Base-by-base conservation (phyloP, 37 sponge, comb jelly and placozoan genomes). In the Ephydatia muelleri region DNA sequence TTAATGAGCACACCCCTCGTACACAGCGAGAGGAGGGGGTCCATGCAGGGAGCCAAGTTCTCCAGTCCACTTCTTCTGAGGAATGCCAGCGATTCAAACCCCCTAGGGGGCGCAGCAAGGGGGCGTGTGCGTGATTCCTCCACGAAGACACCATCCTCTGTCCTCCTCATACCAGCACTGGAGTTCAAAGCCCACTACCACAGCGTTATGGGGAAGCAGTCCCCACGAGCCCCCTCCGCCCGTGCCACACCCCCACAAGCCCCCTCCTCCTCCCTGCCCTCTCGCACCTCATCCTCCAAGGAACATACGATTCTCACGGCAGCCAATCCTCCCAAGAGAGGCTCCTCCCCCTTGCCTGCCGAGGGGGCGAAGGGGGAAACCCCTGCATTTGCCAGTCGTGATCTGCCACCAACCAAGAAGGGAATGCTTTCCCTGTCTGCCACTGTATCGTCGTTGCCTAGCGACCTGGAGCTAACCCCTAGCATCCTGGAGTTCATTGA, bases 401-500 rank as follows among this genome's bases (percentile, higher is more conserved):
- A 47, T 12, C 21, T 6, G 29, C 80, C 38, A 12, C 89, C 88
- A 38, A 43, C 64, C 23, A 84, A 89, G 77, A 80, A 76, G 71
- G 94, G 94, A 6, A 66, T 82, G 4, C 85, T 93, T 37, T 88
- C 85, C 2, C 2, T 93, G 1, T 87, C 90, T 29, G 82, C 80
- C n/a, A 69, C 77, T 30, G 79, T 93, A 36, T 74, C 75, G 31
- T 90, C 97, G 28, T 70, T 94, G 3, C 92, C 92, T 19, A 85
- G 85, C 65, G 91, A 92, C 28, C 65, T 94, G 49, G 79, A 81
- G 39, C 39, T 97, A 0, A 75, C 83, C 25, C 94, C 91, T 9
- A 88, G 93, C 65, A 77, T 97, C 26, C 65, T 94, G 36, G 93
- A 91, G 75, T 97, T 93, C 82, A 75, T 97, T 16, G 97, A 97